Evolutionary conservation across 2,888 invertebrate genomes (phyloP), one percentile per base, ranked within the genome.

Genomic region (Poecilus cupreus): DNA sequence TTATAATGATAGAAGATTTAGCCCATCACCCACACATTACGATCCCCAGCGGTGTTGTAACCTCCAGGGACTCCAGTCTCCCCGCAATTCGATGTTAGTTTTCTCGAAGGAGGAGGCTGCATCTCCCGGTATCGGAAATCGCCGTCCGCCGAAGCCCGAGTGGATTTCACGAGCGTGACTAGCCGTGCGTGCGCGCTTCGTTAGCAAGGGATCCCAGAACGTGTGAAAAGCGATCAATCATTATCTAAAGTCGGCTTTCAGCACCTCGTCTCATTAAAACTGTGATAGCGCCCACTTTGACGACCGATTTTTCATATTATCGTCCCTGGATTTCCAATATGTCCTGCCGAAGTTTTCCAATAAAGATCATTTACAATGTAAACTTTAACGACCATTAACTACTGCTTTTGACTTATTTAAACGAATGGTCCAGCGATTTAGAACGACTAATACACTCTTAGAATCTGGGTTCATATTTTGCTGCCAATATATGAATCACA

Each of bases 211-310:
- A 39, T 11, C 22, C 43, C 43, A n/a, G 60, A 39, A 68, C 51
- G 57, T 80, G 80, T 57, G 80, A 72, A 79, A 70, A 37, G 49
- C 79, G 70, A 80, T 80, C 72, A 80, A 80, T 80, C 80, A 80
- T 80, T 80, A 80, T 80, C 70, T 80, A 70, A 80, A 80, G 39
- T 80, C 72, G n/a, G 24, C 57, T 57, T 80, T 80, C 80, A 80
- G 24, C 80, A 57, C 39, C 43, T 57, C 70, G 57, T 72, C 80
- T 80, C 80, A 80, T 80, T 80, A 80, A 80, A 80, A 72, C 72
- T 72, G 68, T 24, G 72, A 80, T 80, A 57, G 37, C 26, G 75
- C 46, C 43, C 43, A 57, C 32, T 24, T 22, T 72, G 80, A 80
- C 70, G 80, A 13, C 32, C 72, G 43, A 80, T 80, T 80, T 80